phyloP scores from a whole-genome alignment of 2,113 vertebrate genomes.

The Passer domesticus region DNA sequence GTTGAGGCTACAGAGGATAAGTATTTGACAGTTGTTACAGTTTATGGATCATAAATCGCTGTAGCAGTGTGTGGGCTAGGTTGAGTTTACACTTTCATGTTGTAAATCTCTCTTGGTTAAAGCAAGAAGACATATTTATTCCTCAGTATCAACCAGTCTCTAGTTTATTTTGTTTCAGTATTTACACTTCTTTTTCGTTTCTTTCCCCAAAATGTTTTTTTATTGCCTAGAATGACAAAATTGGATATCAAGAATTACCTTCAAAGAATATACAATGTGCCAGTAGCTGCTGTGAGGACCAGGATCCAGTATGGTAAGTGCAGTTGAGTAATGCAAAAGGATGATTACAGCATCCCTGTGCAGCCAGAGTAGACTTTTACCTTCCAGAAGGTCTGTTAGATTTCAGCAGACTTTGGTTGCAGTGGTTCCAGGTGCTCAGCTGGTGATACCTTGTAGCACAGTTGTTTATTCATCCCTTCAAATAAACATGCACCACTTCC shows the following conservation, averaged over 20 bases:
- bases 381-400: background rate
- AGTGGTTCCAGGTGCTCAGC: background rate
- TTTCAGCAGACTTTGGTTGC: background rate
- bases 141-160: background rate
- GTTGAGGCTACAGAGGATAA: background rate
- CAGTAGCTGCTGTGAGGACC: constrained; percentile 87
- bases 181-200: background rate
- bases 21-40: background rate
- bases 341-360: background rate
- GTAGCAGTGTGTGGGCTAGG: background rate
- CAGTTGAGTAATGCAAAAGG: background rate
- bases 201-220: background rate
- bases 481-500: background rate
- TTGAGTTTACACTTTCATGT: background rate
- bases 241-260: constrained; percentile 91
- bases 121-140: background rate
- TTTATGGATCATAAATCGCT: background rate
- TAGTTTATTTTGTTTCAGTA: background rate
- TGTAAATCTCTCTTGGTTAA: background rate
- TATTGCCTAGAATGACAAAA: constrained; percentile 89
- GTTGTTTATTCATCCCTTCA: background rate
- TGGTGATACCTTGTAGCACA: background rate
- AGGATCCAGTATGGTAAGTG: constrained; percentile 91
- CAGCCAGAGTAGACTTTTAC: background rate
- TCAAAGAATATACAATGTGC: constrained; percentile 88